Base-by-base conservation (phyloP, 2,113 vertebrate species). In the Prunella himalayana region DNA sequence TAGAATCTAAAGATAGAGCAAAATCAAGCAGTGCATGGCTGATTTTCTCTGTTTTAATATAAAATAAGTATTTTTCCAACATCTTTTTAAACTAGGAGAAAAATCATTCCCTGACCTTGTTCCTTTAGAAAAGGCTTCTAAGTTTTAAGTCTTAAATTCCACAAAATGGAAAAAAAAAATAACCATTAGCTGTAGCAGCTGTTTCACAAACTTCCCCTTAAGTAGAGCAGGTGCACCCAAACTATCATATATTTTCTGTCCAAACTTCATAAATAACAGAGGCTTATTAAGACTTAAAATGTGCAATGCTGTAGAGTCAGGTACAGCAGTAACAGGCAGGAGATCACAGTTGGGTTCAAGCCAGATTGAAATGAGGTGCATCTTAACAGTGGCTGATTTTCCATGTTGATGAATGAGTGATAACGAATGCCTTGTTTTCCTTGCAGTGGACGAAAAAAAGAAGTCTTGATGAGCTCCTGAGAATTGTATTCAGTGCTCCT, bases 391-490 rank as follows among this genome's bases (percentile, higher is more conserved):
- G 44, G 78, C 60, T 83, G 66, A 41, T 77, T 75, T 88, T 93
- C 85, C 54, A 11, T 63, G 35, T 30, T 81, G 82, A 65, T 86
- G 90, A 71, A 60, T 33, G 69, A 88, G 44, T 51, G 90, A 83
- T 90, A 95, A 93, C 80, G 47, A 88, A 57, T 75, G 70, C 61
- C 75, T 87, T 90, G 30, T 96, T 94, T 94, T 95, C 75, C 75
- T 89, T 94, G 93, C 90, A 88, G 71, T 57, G 39, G 50, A 56
- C 0, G 42, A 81, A 81, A 66, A 37, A 82, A 93, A 85, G 83
- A 88, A 92, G 80, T 84, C 60, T 64, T 51, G 22, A 41, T 80
- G 70, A 68, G 42, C 47, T 89, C 68, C 65, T 75, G 66, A 84
- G 56, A 88, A 64, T 2, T 93, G 37, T 57, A 28, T 95, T 88